Evolutionary conservation across 2,797 vertebrate genomes (phyloP), one percentile per base, ranked within the genome.

Genomic region (Chiloscyllium punctatum): DNA sequence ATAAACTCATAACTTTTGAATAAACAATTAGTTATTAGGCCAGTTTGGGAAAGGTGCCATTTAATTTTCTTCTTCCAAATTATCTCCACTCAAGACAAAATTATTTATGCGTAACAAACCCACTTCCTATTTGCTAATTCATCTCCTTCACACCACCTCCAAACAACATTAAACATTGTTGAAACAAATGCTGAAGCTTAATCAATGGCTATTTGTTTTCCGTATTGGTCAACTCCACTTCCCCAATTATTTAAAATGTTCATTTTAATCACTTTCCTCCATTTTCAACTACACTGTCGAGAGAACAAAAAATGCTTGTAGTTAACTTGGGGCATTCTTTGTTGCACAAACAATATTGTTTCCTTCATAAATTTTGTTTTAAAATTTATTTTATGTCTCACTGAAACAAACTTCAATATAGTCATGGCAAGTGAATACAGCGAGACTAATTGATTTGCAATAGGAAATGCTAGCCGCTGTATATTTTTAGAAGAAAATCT

Each of bases 401-500:
- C 86, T 57, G 5, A 30, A 51, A 88, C 51, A 88, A 53, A 88
- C 51, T 53, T 53, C 86, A 88, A 57, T 88, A 51, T 51, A 88
- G 82, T 48, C 42, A 48, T 48, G 42, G n/a, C 37, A 84, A 33
- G 27, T 51, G 48, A 88, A 57, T 66, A n/a, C 30, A 62, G 13
- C 5, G 6, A 90, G 57, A 57, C 15, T 33, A 66, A 62, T 90
- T n/a, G 87, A 90, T 90, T 90, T 90, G 57, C 87, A 90, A 90
- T 90, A 33, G 53, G 30, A 62, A 84, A 90, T 90, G 53, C 62
- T 62, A n/a, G 53, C 53, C n/a, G n/a, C 30, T 62, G 53, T 90
- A 90, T 62, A 88, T 88, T 53, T 88, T 88, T 88, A 90, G 87
- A 90, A 18, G 53, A 90, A 90, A 90, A 90, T 16, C 87, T 62